phyloP scores from a whole-genome alignment of 2,888 invertebrate species.

The Spisula solida region DNA sequence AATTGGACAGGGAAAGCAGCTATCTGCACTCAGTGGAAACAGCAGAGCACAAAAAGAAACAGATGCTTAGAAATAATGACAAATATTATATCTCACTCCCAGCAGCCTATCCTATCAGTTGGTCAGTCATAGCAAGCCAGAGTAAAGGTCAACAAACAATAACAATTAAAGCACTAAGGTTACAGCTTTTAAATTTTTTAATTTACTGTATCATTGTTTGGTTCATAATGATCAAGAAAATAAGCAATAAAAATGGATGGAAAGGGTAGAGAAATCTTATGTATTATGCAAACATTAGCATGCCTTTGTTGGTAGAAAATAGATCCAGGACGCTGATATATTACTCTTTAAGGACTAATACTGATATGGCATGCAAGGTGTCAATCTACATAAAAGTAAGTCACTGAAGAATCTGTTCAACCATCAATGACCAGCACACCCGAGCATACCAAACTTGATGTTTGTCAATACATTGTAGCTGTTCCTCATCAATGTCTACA shows the following conservation, averaged over 20 bases:
- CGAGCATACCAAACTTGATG: not conserved
- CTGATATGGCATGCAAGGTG: not conserved
- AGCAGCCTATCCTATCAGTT: too few species aligned
- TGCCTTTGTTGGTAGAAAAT: slow-evolving; percentile 6
- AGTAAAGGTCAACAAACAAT: too few species aligned
- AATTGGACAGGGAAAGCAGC: too few species aligned
- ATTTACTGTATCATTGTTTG: not conserved
- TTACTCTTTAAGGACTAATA: slow-evolving; percentile 7
- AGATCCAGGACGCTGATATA: not conserved
- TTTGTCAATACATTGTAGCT: not conserved
- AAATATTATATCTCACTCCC: too few species aligned
- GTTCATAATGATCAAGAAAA: not conserved
- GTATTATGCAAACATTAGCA: not conserved
- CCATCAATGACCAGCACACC: not conserved
- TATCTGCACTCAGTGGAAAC: too few species aligned
- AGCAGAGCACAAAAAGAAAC: too few species aligned
- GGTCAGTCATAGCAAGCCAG: too few species aligned
- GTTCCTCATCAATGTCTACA: not conserved
- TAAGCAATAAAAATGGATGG: not conserved
- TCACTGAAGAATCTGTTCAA: not conserved
- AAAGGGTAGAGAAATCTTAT: not conserved
- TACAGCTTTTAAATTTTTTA: not conserved
- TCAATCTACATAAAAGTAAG: slow-evolving; percentile 8
- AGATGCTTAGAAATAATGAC: too few species aligned
- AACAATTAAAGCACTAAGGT: too few species aligned